Evolutionary conservation across 2,113 vertebrate genomes (phyloP).

Genomic region (Laticauda colubrina): DNA sequence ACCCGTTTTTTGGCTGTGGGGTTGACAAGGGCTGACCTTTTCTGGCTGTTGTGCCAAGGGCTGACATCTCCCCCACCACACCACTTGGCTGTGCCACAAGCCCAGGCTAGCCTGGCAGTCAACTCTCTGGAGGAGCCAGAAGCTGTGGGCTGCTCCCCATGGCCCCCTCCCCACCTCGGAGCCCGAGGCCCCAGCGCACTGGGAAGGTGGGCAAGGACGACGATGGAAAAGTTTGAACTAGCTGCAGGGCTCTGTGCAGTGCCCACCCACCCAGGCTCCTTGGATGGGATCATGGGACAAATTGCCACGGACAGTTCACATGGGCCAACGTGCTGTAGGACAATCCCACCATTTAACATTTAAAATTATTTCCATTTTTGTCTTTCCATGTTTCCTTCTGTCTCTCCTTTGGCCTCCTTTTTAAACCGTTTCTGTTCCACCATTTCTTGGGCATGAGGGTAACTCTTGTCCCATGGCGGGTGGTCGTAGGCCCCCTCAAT

Average conservation of each 20-base stretch:
- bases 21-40: not conserved
- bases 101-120: not conserved
- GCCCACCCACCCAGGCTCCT: not conserved
- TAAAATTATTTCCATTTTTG: no score
- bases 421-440: no score
- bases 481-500: no score
- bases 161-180: not conserved
- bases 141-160: not conserved
- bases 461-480: no score
- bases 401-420: no score
- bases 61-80: not conserved
- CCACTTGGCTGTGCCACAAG: not conserved
- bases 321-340: no score
- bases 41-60: not conserved
- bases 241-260: not conserved
- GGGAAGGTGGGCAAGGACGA: not conserved
- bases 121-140: not conserved
- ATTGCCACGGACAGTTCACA: no score
- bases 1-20: not conserved
- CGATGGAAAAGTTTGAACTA: not conserved
- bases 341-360: no score
- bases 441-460: no score
- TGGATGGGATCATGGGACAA: no score
- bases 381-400: no score
- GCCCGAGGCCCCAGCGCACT: rapidly evolving